Conservation (phyloP, 2,797 vertebrate species). For the Crenichthys baileyi region DNA sequence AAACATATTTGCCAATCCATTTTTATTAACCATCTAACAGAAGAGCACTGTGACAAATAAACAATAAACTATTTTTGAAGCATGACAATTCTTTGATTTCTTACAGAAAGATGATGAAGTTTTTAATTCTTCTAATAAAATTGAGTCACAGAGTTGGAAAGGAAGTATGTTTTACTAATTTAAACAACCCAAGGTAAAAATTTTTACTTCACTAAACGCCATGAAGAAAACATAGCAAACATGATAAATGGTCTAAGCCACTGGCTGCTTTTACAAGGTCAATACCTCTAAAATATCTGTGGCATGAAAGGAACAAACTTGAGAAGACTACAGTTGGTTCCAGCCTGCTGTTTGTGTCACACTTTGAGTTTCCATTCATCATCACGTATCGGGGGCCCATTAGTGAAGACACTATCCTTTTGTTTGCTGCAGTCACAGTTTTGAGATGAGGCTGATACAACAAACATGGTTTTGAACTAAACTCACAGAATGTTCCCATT, state of each 20-base stretch:
- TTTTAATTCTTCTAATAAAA: neutral
- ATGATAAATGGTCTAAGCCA: neutral
- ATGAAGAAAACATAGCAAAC: neutral
- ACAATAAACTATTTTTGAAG: neutral
- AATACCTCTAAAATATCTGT: neutral
- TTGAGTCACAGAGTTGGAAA: neutral
- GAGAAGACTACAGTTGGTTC: slow-evolving; percentile 1
- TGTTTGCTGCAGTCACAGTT: slow-evolving; percentile 6
- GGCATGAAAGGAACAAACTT: neutral
- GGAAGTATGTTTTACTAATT: neutral
- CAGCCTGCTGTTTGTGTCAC: neutral
- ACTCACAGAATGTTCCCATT: neutral
- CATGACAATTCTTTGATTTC: neutral
- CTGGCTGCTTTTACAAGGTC: slow-evolving; percentile 3
- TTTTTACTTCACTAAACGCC: neutral
- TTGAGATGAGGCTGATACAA: slow-evolving; percentile 1
- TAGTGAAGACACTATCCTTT: neutral
- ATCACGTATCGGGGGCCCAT: slow-evolving; percentile 4
- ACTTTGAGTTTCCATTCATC: slow-evolving; percentile 17
- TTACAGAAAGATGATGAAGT: neutral
- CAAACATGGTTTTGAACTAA: neutral
- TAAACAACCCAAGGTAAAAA: neutral
- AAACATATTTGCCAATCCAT: neutral
- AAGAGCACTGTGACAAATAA: neutral
- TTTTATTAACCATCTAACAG: neutral